These are phyloP conservation scores for Dasyprocta punctata DNA, from an alignment of 2,113 vertebrate genomes.

Conservation along the genomic window DNA sequence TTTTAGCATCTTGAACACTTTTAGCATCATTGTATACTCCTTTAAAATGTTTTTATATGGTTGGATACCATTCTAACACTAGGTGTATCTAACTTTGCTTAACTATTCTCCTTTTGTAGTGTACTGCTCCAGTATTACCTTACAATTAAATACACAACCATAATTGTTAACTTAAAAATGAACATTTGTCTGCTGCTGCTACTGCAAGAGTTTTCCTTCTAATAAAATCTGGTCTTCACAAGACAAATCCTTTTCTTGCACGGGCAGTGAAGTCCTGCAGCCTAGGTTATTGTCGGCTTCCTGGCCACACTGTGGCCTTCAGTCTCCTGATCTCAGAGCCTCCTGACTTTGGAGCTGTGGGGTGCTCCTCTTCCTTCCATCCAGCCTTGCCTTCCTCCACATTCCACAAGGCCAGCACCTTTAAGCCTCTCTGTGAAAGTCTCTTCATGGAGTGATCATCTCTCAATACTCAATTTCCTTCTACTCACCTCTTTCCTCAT, in stretches of 20 bases:
- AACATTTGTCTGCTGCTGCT: neutral
- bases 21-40: slow-evolving; percentile 15
- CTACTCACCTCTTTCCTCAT: neutral
- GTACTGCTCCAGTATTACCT: neutral
- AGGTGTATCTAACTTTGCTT: neutral
- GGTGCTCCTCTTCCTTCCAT: neutral
- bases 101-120: neutral
- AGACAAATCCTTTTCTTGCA: slow-evolving; percentile 4
- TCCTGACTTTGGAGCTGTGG: too few relatives aligned
- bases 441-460: neutral
- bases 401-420: neutral
- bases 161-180: slow-evolving; percentile 24
- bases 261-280: neutral
- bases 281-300: neutral
- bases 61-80: slow-evolving; percentile 1
- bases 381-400: neutral
- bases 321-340: neutral
- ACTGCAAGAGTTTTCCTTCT: neutral
- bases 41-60: slow-evolving; percentile 10
- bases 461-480: neutral
- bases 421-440: neutral
- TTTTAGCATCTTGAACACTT: neutral
- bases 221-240: slow-evolving; percentile 1
- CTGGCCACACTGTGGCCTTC: neutral
- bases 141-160: neutral